Evolutionary conservation across 1,140 invertebrate genomes (phyloP).

Genomic region (Apis laboriosa): DNA sequence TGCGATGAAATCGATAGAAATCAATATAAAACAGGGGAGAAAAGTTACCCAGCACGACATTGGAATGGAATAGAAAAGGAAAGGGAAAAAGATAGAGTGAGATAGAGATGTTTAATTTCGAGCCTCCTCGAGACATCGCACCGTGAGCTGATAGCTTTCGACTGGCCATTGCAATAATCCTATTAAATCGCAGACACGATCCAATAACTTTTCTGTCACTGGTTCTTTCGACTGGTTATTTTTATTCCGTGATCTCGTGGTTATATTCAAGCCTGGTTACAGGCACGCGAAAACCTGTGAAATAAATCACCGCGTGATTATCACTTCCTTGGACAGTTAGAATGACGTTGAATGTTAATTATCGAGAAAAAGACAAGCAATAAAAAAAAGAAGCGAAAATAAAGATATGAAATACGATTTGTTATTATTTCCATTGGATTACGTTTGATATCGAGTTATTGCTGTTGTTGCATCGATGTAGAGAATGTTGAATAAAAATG

Average conservation of each 20-base stretch:
- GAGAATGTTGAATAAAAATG: no score
- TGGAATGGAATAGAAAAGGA: not conserved
- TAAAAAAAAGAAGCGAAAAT: not conserved
- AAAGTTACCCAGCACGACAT: not conserved
- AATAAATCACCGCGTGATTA: constrained; percentile 17
- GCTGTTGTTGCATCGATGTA: no score
- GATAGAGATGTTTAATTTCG: constrained; percentile 59
- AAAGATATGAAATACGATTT: not conserved
- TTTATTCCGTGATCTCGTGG: constrained; percentile 2
- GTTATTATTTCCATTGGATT: no score
- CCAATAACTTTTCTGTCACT: constrained; percentile 63
- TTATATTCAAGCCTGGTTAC: not conserved
- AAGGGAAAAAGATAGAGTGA: not conserved
- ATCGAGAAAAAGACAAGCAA: not conserved
- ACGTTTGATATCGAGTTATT: no score
- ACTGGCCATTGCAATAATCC: constrained; percentile 60
- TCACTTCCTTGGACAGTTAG: no score
- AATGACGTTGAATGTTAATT: not conserved
- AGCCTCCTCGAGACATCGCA: constrained; percentile 50
- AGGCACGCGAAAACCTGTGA: not conserved
- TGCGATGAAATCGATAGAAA: constrained; percentile 1
- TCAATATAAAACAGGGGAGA: not conserved
- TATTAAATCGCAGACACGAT: constrained; percentile 62
- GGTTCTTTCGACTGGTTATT: constrained; percentile 28
- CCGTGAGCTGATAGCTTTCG: constrained; percentile 42